Evolutionary conservation across 2,888 invertebrate species (phyloP).

Genomic region (Tupiocoris notatus): DNA sequence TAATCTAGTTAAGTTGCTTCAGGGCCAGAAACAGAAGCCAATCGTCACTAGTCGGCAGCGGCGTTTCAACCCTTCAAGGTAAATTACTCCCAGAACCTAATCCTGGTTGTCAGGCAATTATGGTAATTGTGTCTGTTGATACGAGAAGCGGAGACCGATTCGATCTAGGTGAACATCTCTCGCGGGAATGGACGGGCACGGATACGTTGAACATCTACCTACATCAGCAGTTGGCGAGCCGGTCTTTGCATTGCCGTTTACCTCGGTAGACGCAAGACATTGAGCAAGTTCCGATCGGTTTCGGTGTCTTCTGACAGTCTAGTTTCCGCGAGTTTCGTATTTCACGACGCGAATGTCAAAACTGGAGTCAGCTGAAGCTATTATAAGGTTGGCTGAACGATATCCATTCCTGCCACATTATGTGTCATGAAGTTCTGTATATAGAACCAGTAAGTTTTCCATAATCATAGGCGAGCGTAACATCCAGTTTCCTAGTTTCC

Average conservation of each 20-base stretch:
- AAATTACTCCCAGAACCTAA: neutral
- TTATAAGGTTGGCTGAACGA: too few relatives aligned
- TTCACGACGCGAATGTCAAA: too few relatives aligned
- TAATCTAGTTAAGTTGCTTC: neutral
- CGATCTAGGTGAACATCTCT: neutral
- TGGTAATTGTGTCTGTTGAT: neutral
- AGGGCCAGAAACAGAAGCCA: neutral
- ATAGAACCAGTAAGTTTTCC: too few relatives aligned
- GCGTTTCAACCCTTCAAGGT: neutral
- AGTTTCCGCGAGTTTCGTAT: too few relatives aligned
- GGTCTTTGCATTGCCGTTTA: neutral
- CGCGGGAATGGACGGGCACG: neutral
- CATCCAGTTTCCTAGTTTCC: too few relatives aligned
- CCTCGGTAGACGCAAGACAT: neutral
- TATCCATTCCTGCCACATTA: too few relatives aligned
- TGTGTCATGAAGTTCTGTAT: too few relatives aligned
- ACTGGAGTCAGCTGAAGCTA: too few relatives aligned
- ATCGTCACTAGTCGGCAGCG: neutral
- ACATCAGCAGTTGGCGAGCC: neutral
- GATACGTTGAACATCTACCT: neutral
- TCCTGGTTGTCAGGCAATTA: neutral
- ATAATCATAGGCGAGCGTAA: too few relatives aligned
- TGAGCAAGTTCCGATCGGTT: neutral
- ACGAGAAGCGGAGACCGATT: neutral
- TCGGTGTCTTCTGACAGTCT: too few relatives aligned